phyloP scores from a whole-genome alignment of 2,113 vertebrate genomes.

The Chascanopsetta lugubris region DNA sequence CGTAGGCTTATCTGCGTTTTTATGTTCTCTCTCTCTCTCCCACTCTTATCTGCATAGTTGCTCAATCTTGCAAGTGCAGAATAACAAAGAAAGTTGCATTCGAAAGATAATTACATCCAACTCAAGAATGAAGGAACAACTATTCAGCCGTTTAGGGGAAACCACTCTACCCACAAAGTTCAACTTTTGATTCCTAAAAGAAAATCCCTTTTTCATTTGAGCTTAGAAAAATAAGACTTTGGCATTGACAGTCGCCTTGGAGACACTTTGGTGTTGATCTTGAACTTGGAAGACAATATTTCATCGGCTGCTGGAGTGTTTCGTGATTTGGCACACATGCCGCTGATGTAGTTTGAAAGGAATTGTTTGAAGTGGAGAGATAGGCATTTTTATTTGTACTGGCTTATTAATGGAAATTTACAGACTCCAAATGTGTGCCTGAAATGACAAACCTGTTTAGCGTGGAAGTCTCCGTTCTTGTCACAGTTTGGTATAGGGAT shows the following conservation, averaged over 20 bases:
- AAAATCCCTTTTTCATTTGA: constrained; percentile 58
- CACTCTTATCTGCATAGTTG: constrained; percentile 56
- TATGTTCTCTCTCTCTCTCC: constrained; percentile 27
- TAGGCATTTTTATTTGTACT: constrained; percentile 44
- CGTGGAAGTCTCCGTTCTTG: constrained; percentile 92
- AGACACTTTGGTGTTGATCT: constrained; percentile 55
- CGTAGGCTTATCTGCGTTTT: constrained; percentile 57
- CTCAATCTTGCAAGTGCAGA: constrained; percentile 40
- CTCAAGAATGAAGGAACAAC: constrained; percentile 39
- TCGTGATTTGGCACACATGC: constrained; percentile 44
- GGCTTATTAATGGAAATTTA: constrained; percentile 30
- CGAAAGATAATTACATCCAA: constrained; percentile 61
- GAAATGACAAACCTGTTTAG: constrained; percentile 87
- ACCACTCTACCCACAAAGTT: constrained; percentile 29
- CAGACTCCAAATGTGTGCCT: constrained; percentile 3
- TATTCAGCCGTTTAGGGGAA: constrained; percentile 38
- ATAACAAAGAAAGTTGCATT: constrained; percentile 28
- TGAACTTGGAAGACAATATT: constrained; percentile 51
- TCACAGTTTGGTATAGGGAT: constrained; percentile 96
- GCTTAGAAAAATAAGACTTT: constrained; percentile 46
- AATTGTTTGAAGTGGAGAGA: constrained; percentile 36
- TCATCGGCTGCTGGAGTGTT: constrained; percentile 43
- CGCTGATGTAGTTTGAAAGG: constrained; percentile 40
- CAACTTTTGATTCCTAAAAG: constrained; percentile 31
- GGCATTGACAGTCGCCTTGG: constrained; percentile 52